Percentiles rank a stretch among this genome's conserved stretches.
These are phyloP conservation scores for Antidorcas marsupialis DNA, from an alignment of 2,113 vertebrate genomes.

Conservation along the genomic window DNA sequence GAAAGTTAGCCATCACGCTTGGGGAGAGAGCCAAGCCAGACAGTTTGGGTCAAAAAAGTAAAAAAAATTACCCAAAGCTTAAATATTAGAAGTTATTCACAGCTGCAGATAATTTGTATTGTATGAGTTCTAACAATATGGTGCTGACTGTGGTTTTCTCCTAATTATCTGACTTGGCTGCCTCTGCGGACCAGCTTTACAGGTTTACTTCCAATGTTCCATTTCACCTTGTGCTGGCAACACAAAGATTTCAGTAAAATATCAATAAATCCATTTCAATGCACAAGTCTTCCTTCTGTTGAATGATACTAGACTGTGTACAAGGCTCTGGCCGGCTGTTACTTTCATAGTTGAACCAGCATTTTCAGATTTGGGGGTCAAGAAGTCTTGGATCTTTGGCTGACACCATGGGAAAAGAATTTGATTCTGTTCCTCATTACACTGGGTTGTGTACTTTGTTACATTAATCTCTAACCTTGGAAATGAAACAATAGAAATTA, in stretches of 20 bases:
- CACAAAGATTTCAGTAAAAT: neutral
- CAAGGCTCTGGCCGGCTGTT: neutral
- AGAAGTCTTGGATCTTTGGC: neutral
- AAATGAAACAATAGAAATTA: neutral
- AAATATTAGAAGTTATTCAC: conserved; percentile 30
- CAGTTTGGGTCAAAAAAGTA: conserved; percentile 32
- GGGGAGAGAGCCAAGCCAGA: conserved; percentile 6
- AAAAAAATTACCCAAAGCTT: neutral
- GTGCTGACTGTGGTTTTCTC: neutral
- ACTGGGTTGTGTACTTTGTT: neutral
- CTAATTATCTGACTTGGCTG: conserved; percentile 26
- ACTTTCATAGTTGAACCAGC: neutral
- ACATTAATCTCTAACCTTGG: neutral
- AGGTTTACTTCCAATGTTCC: conserved; percentile 38
- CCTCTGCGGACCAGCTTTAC: neutral
- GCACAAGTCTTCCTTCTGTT: neutral
- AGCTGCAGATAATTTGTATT: conserved; percentile 49
- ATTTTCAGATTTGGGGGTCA: neutral
- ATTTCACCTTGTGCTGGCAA: conserved; percentile 36
- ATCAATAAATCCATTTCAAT: neutral
- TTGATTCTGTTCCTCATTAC: neutral
- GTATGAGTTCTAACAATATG: neutral
- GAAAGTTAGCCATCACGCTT: conserved; percentile 22
- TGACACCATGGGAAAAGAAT: neutral
- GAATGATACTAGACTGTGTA: neutral